phyloP scores from a whole-genome alignment of 2,113 vertebrate genomes.

The Burhinus bistriatus region DNA sequence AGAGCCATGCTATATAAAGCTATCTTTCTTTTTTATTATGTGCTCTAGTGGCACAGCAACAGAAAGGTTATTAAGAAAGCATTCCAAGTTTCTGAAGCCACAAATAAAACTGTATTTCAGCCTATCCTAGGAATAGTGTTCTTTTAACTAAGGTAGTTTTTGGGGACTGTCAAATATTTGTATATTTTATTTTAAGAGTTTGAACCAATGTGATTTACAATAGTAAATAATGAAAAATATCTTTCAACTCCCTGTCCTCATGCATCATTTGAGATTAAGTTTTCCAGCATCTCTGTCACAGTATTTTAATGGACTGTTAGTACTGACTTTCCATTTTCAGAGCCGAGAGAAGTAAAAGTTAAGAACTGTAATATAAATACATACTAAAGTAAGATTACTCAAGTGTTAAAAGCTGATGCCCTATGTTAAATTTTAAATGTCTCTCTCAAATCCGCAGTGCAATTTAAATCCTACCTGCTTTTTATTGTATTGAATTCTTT shows the following conservation, averaged over 20 bases:
- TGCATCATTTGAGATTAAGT: not conserved
- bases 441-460: not conserved
- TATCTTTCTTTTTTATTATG: slow-evolving; percentile 2
- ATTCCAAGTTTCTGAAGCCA: not conserved
- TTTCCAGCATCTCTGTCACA: not conserved
- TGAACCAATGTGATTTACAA: not conserved
- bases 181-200: not conserved
- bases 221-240: not conserved
- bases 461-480: not conserved
- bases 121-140: not conserved
- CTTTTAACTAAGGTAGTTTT: not conserved
- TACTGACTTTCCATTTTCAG: not conserved
- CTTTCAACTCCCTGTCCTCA: not conserved
- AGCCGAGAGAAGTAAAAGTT: not conserved
- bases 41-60: not conserved
- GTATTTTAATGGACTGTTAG: not conserved
- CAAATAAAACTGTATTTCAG: not conserved
- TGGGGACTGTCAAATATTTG: not conserved
- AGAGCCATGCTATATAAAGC: not conserved
- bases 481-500: not conserved
- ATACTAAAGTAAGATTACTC: not conserved
- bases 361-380: not conserved
- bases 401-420: not conserved
- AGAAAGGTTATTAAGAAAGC: not conserved
- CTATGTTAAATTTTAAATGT: not conserved